Evolutionary conservation across 1,140 invertebrate species (phyloP).

Genomic region (Drosophila busckii): DNA sequence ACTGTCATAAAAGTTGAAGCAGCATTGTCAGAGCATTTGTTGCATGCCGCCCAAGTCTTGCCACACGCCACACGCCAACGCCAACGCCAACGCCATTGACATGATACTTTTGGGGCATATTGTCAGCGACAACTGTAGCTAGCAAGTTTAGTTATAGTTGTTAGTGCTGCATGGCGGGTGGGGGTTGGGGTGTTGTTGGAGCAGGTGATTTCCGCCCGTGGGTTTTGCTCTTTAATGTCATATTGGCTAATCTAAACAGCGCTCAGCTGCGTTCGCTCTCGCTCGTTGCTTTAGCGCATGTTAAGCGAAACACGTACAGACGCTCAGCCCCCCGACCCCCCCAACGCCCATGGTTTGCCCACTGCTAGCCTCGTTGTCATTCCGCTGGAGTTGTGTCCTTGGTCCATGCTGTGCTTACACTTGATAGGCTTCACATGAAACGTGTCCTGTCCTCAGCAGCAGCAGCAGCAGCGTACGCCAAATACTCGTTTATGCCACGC

Average conservation of each 20-base stretch:
- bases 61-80: no score
- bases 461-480: no score
- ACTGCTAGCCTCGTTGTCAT: slow-evolving; percentile 38
- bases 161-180: no score
- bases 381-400: slow-evolving; percentile 23
- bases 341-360: slow-evolving; percentile 20
- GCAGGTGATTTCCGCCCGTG: slow-evolving; percentile 47
- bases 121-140: slow-evolving; percentile 11
- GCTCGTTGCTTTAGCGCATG: neutral
- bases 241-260: slow-evolving; percentile 42
- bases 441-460: slow-evolving; percentile 24
- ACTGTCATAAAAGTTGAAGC: slow-evolving; percentile 58
- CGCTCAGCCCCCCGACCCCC: slow-evolving; percentile 12
- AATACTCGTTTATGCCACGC: neutral
- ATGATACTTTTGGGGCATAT: slow-evolving; percentile 18
- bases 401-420: slow-evolving; percentile 41
- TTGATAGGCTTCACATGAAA: slow-evolving; percentile 65
- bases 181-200: neutral
- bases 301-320: slow-evolving; percentile 58
- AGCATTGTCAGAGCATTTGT: slow-evolving; percentile 34
- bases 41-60: slow-evolving; percentile 28
- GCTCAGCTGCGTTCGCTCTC: neutral
- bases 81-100: slow-evolving; percentile 5
- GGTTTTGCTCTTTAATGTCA: slow-evolving; percentile 18
- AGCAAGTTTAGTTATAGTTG: no score